These are phyloP conservation scores for Parazoanthus atlanticus DNA, from an alignment of 92 coral and sea anemone species.

Conservation along the genomic window DNA sequence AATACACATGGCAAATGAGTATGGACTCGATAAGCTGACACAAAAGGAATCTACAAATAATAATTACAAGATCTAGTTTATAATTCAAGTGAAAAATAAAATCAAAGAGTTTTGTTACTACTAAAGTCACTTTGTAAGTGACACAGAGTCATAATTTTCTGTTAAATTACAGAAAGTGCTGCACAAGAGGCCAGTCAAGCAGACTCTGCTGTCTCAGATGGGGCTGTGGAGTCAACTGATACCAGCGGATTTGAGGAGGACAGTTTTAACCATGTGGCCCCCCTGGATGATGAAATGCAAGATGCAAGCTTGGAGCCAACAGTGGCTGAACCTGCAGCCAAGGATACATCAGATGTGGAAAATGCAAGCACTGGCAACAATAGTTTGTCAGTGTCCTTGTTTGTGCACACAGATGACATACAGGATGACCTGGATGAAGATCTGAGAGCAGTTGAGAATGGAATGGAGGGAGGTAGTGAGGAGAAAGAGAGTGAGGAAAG, in stretches of 20 bases:
- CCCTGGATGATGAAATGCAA: constrained; percentile 26
- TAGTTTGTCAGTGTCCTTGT: constrained; percentile 88
- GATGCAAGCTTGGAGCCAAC: constrained; percentile 28
- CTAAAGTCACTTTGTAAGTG: neutral
- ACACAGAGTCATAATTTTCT: neutral
- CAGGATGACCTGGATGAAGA: constrained; percentile 99
- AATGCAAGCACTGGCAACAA: constrained; percentile 72
- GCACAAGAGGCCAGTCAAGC: neutral
- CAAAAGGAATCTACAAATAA: too few relatives aligned
- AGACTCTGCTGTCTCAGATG: constrained; percentile 1
- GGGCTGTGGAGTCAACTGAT: neutral
- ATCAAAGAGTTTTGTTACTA: too few relatives aligned
- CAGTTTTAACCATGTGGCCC: neutral
- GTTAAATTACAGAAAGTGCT: neutral
- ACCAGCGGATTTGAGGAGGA: constrained; percentile 20
- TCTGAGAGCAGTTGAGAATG: constrained; percentile 78
- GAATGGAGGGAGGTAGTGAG: constrained; percentile 56
- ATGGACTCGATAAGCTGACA: too few relatives aligned
- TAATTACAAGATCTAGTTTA: too few relatives aligned
- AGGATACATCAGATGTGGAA: constrained; percentile 75
- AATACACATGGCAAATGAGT: too few relatives aligned
- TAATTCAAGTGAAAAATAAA: too few relatives aligned
- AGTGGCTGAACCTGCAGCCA: constrained; percentile 42
- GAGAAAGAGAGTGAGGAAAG: constrained; percentile 56
- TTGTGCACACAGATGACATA: constrained; percentile 94